phyloP scores from a whole-genome alignment of 2,113 vertebrate species.

The Craseonycteris thonglongyai region DNA sequence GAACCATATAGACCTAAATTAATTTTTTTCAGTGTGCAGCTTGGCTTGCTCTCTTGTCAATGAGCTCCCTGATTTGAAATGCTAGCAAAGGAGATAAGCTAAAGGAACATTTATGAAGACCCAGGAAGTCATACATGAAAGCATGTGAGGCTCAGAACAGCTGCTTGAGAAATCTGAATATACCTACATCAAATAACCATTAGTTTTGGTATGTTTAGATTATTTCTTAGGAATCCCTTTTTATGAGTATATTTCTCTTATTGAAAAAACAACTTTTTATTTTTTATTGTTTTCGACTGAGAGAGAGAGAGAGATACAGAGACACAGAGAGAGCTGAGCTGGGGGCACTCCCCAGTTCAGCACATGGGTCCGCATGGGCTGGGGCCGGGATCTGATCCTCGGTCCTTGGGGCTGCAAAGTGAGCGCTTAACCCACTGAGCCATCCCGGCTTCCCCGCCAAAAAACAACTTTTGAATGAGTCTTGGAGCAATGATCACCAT shows the following conservation, averaged over 20 bases:
- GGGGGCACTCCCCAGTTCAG: too few relatives aligned
- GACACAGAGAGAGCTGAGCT: too few relatives aligned
- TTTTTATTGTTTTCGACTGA: too few relatives aligned
- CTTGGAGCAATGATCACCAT: neutral
- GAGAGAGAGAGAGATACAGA: too few relatives aligned
- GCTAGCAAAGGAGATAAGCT: neutral
- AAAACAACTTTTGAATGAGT: too few relatives aligned
- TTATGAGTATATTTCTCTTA: neutral
- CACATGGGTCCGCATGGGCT: too few relatives aligned
- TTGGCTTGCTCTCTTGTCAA: too few relatives aligned
- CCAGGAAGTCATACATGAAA: accelerated
- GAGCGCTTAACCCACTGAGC: too few relatives aligned
- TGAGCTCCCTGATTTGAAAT: neutral
- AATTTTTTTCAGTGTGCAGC: neutral
- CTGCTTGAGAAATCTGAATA: accelerated
- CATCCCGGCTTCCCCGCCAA: too few relatives aligned
- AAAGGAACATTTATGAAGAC: accelerated
- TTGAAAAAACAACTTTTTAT: neutral
- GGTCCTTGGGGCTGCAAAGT: too few relatives aligned
- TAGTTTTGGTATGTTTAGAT: neutral
- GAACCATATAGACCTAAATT: accelerated
- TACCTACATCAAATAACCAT: accelerated
- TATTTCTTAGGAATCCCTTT: neutral
- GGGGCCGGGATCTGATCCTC: too few relatives aligned
- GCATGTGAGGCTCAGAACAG: accelerated